Evolutionary conservation across 2,888 invertebrate species (phyloP), one percentile per base, ranked within the genome.

Genomic region (Drosophila demipolita): DNA sequence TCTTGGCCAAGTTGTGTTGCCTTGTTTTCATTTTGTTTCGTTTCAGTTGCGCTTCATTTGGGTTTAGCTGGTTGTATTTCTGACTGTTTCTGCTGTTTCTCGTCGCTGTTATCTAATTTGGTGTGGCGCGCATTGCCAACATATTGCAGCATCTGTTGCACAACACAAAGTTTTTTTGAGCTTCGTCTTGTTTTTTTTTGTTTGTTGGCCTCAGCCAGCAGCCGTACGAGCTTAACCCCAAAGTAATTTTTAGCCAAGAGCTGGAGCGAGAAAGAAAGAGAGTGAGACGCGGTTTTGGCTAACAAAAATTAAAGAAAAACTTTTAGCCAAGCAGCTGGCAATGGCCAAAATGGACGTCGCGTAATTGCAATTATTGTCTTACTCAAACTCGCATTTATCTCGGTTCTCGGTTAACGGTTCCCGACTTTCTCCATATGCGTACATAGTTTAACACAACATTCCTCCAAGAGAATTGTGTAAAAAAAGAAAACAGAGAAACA

Each of bases 61-160:
- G n/a, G 36, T 36, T 53, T 9, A 20, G 66, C 38, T 54, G 26
- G n/a, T 42, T 33, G 33, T 35, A 20, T 66, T 66, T 50, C 42
- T 33, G 55, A 54, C 65, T 55, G 23, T 23, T 23, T 23, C 23
- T 23, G 66, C 59, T 75, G 45, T 66, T 69, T 61, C 57, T 20
- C 11, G 17, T 29, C 45, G 45, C 63, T 75, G 53, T 73, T 81
- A 79, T 82, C 73, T 81, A 81, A 79, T 81, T 78, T 81, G 49
- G 77, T 75, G 55, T 64, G 72, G 54, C 50, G 63, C 72, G 57
- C 57, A 67, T 75, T 73, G 73, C 59, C 78, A 82, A 65, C 80
- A 89, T 78, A 89, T 85, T 89, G 83, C 83, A 81, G 78, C 87
- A 87, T 90, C 89, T 87, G 87, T 87, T 87, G 90, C 90, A 80